Evolutionary conservation across 1,140 invertebrate genomes (phyloP), one percentile per base, ranked within the genome.

Genomic region (Archegozetes longisetosus): DNA sequence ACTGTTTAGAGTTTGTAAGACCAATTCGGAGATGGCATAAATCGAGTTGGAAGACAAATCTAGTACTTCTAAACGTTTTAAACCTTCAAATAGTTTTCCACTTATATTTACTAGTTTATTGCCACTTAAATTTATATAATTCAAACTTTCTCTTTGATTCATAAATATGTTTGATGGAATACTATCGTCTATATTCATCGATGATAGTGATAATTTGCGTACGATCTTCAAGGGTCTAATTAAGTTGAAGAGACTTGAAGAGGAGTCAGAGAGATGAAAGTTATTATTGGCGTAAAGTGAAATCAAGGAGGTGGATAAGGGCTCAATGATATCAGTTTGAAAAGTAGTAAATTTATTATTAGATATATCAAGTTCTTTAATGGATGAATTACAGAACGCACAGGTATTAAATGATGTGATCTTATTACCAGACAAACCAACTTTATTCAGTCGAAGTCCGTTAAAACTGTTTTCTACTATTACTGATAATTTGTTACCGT

Each of bases 331-430:
- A 55, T 76, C 72, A 22, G 76, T 69, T 67, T 83, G 80, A 50
- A 84, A 74, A n/a, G 75, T 74, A 62, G 79, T 77, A 54, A 86
- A 74, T 69, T 83, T 82, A 66, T 86, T 86, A 68, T 82, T 80
- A 55, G 82, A 79, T 29, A 86, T 74, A 68, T 86, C 83, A 60
- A 86, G 69, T 49, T 76, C 72, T 32, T 83, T 73, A 17, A 63
- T 25, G 3, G 79, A 80, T 54, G 83, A 72, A 70, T 85, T 84
- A 51, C 75, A 72, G 66, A 86, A 84, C 46, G 83, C 80, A 53
- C 77, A 76, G 24, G 79, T 76, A 32, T 82, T 79, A 62, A 86
- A 74, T 69, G 83, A 80, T 22, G 80, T 81, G 2, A 51, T 46
- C 55, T 82, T 74, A 69, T 88, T 88, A 63, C 79, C 77, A 25